Evolutionary conservation across 2,888 invertebrate species (phyloP).

Genomic region (Drosophila meridionalis): DNA sequence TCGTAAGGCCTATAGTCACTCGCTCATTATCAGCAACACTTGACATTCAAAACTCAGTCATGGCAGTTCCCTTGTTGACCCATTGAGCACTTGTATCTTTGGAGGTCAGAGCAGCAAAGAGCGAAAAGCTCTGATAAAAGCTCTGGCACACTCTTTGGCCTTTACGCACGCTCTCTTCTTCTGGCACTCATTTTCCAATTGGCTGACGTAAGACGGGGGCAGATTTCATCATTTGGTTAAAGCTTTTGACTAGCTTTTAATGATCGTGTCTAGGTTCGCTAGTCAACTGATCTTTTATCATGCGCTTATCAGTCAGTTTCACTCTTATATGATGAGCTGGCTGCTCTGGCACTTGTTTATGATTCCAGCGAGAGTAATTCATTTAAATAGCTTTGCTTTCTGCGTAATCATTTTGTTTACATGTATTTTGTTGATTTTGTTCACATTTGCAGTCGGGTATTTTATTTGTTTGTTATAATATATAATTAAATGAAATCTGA

Average conservation of each 20-base stretch:
- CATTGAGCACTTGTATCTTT: slow-evolving; percentile 21
- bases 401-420: slow-evolving; percentile 79
- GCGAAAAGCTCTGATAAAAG: slow-evolving; percentile 37
- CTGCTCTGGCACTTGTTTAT: slow-evolving; percentile 15
- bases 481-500: slow-evolving; percentile 56
- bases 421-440: slow-evolving; percentile 43
- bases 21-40: slow-evolving; percentile 18
- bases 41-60: slow-evolving; percentile 38
- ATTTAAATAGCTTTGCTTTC: slow-evolving; percentile 62
- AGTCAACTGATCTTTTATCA: slow-evolving; percentile 35
- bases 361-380: slow-evolving; percentile 12
- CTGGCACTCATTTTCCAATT: slow-evolving; percentile 7
- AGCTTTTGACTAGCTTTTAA: slow-evolving; percentile 18
- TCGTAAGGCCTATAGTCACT: slow-evolving; percentile 5
- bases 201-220: slow-evolving; percentile 46
- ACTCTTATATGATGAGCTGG: slow-evolving; percentile 34
- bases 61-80: slow-evolving; percentile 36
- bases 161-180: neutral
- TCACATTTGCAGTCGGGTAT: slow-evolving; percentile 6
- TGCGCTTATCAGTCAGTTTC: slow-evolving; percentile 43
- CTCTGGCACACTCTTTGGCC: slow-evolving; percentile 10
- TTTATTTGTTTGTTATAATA: slow-evolving; percentile 12
- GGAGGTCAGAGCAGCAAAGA: slow-evolving; percentile 19
- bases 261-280: slow-evolving; percentile 18
- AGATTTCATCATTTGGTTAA: slow-evolving; percentile 51